Evolutionary conservation across 2,113 vertebrate genomes (phyloP).

Genomic region (Mirounga angustirostris): DNA sequence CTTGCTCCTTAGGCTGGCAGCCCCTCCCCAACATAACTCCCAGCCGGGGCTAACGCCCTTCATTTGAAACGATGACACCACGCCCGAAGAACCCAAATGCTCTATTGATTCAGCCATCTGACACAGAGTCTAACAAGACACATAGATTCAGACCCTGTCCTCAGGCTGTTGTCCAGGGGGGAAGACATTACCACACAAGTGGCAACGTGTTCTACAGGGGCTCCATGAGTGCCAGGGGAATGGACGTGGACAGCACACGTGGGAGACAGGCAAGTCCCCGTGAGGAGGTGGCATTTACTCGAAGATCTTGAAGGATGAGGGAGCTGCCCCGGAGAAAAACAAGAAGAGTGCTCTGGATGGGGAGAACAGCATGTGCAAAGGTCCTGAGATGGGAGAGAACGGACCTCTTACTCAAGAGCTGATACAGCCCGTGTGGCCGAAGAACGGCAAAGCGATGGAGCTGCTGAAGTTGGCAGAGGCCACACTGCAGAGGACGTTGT

Average conservation of each 20-base stretch:
- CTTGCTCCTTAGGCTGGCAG: neutral
- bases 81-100: neutral
- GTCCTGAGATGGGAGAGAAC: neutral
- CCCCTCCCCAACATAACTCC: neutral
- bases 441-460: neutral
- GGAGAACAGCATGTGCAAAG: neutral
- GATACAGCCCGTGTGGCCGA: neutral
- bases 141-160: neutral
- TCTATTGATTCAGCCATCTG: neutral
- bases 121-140: neutral
- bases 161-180: neutral
- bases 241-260: neutral
- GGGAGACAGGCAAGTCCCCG: neutral
- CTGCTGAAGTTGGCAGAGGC: neutral
- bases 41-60: neutral
- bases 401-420: neutral
- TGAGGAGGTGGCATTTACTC: neutral
- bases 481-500: neutral
- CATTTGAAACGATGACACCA: neutral
- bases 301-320: neutral
- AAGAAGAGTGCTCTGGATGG: neutral
- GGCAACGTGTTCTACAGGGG: neutral
- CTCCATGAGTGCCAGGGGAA: neutral
- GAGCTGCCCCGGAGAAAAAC: neutral
- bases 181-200: neutral